A percentile compares a stretch with the other conserved stretches of the same genome.
Evolutionary conservation across 2,888 invertebrate genomes (phyloP).

Genomic region (Pimpla rufipes): DNA sequence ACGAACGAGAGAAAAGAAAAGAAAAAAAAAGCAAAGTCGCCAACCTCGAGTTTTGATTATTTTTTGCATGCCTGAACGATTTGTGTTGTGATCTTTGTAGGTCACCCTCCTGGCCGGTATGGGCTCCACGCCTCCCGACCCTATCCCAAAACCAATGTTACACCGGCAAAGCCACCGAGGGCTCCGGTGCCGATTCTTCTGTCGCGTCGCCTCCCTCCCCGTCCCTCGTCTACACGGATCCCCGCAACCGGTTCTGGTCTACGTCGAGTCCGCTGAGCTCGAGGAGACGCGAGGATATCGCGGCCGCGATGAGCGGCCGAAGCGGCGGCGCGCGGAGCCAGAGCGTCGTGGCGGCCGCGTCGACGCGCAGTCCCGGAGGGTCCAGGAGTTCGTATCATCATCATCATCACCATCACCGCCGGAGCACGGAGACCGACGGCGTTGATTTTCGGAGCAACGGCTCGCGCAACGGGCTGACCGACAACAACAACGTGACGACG

Average conservation of each 20-base stretch:
- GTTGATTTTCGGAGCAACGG: slow-evolving; percentile 3
- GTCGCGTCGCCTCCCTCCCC: slow-evolving; percentile 77
- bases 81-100: slow-evolving; percentile 86
- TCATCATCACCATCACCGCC: slow-evolving; percentile 25
- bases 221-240: slow-evolving; percentile 77
- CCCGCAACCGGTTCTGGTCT: slow-evolving; percentile 81
- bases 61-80: slow-evolving; percentile 85
- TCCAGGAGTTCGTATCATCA: slow-evolving; percentile 6
- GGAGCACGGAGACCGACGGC: slow-evolving; percentile 18
- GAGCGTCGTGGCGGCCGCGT: slow-evolving; percentile 49
- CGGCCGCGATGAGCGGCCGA: slow-evolving; percentile 15
- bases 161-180: slow-evolving; percentile 69
- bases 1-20: neutral
- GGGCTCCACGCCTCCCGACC: slow-evolving; percentile 86
- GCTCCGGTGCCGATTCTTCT: slow-evolving; percentile 62
- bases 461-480: slow-evolving; percentile 43
- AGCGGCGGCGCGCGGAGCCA: neutral
- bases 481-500: slow-evolving; percentile 68
- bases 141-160: slow-evolving; percentile 80
- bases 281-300: slow-evolving; percentile 41
- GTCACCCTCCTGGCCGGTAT: slow-evolving; percentile 88
- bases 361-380: neutral
- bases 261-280: slow-evolving; percentile 76
- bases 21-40: slow-evolving; percentile 37
- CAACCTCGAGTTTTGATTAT: slow-evolving; percentile 71